Percentiles rank a stretch among this genome's conserved stretches.
These are phyloP conservation scores for Alcedo atthis DNA, from an alignment of 2,797 vertebrate species.

Conservation along the genomic window DNA sequence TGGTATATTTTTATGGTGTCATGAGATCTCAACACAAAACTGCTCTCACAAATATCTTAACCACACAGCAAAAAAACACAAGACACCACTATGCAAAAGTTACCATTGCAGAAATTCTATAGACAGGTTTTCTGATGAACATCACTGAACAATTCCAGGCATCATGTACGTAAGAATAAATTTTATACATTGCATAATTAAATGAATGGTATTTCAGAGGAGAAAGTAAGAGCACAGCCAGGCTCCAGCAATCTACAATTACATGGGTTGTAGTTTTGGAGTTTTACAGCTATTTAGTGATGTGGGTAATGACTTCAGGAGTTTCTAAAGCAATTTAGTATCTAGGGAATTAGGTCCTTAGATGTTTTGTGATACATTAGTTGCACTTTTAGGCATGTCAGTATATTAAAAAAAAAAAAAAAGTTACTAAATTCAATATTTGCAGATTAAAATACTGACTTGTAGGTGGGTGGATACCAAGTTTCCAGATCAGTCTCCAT, in stretches of 20 bases:
- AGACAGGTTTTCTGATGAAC: background rate
- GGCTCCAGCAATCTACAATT: background rate
- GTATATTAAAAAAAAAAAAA: background rate
- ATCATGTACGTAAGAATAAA: background rate
- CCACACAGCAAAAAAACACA: background rate
- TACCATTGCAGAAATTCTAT: background rate
- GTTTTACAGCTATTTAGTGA: slow-evolving; percentile 1
- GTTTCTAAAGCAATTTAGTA: slow-evolving; percentile 11
- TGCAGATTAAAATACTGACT: slow-evolving; percentile 1
- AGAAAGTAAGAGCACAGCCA: background rate
- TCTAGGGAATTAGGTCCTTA: slow-evolving; percentile 15
- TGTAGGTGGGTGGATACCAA: background rate
- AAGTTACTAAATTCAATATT: background rate
- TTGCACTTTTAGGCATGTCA: background rate
- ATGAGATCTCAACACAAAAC: background rate
- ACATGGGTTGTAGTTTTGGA: background rate
- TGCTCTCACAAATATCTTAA: background rate
- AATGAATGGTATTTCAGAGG: background rate
- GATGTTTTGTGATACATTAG: background rate
- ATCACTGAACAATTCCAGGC: background rate
- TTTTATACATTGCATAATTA: background rate
- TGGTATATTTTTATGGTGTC: background rate
- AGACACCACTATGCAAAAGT: background rate
- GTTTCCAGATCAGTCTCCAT: background rate
- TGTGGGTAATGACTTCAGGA: background rate